These are phyloP conservation scores for Drosophila atripex DNA, from an alignment of 2,888 invertebrate species.

Conservation along the genomic window DNA sequence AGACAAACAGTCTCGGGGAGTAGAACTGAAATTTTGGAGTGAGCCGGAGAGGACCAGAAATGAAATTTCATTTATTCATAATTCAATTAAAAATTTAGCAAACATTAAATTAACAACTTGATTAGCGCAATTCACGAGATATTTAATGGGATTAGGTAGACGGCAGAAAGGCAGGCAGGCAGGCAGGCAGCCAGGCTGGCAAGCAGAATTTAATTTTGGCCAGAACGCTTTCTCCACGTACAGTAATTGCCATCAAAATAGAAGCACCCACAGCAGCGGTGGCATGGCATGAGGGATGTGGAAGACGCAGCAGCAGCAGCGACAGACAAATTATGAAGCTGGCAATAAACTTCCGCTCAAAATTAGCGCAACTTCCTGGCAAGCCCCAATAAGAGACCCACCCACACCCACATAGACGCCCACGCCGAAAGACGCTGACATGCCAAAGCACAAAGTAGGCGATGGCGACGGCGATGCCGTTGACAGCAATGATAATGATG, in stretches of 20 bases:
- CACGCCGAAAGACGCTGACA: constrained; percentile 33
- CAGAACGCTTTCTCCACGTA: constrained; percentile 19
- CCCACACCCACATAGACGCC: constrained; percentile 28
- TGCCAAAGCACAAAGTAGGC: constrained; percentile 30
- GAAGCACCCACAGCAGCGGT: constrained; percentile 26
- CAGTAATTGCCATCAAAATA: constrained; percentile 45
- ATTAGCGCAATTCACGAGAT: constrained; percentile 68
- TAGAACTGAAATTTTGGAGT: not conserved
- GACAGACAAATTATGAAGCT: constrained; percentile 69
- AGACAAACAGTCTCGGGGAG: constrained; percentile 46
- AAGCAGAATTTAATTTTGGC: constrained; percentile 61
- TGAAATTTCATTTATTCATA: constrained; percentile 57
- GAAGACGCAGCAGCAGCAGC: constrained; percentile 21
- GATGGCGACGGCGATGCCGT: constrained; percentile 29
- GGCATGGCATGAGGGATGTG: constrained; percentile 2
- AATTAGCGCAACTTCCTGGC: constrained; percentile 70
- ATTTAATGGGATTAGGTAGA: constrained; percentile 62
- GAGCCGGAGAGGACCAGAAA: constrained; percentile 8
- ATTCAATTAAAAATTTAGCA: constrained; percentile 67
- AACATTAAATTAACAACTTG: constrained; percentile 69
- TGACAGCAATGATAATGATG: constrained; percentile 39
- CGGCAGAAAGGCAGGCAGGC: constrained; percentile 17
- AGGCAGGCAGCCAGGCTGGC: constrained; percentile 35
- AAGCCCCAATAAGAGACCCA: constrained; percentile 49
- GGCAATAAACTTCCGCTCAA: constrained; percentile 73